These are phyloP conservation scores for Malthinus flaveolus DNA, from an alignment of 2,888 invertebrate species.

Conservation along the genomic window DNA sequence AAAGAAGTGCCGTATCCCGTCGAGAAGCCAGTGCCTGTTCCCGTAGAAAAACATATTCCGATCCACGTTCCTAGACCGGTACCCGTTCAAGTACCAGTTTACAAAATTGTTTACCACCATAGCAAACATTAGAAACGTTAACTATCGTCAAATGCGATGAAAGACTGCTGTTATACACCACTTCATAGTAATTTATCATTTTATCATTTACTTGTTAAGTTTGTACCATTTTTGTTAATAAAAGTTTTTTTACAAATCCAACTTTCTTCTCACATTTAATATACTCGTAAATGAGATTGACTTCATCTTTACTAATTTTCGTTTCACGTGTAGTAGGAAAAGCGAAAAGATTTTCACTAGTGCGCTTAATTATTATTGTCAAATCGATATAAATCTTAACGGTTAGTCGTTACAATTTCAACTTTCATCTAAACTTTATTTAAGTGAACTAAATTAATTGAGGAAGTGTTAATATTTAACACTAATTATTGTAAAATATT, in stretches of 20 bases:
- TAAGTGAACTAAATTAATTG: no score
- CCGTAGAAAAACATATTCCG: constrained; percentile 68
- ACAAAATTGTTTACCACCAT: constrained; percentile 72
- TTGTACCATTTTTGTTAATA: constrained; percentile 15
- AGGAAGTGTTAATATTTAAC: no score
- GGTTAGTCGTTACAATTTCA: no score
- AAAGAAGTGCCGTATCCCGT: constrained; percentile 67
- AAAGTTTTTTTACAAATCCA: neutral
- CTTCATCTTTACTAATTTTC: no score
- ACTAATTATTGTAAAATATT: no score
- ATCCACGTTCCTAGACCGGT: constrained; percentile 71
- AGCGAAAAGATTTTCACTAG: no score
- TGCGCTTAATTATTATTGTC: no score
- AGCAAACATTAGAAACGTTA: constrained; percentile 56
- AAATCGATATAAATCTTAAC: no score
- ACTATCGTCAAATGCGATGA: constrained; percentile 9
- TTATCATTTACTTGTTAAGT: constrained; percentile 19
- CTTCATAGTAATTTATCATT: constrained; percentile 27
- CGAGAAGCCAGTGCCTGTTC: constrained; percentile 70
- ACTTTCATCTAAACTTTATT: no score
- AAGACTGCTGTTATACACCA: constrained; percentile 28
- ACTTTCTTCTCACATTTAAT: neutral
- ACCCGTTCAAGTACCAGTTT: constrained; percentile 71
- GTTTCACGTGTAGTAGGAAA: no score
- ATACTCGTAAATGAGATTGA: neutral